These are phyloP conservation scores for Cyprinodon variegatus DNA, from an alignment of 2,113 vertebrate species.

Conservation along the genomic window DNA sequence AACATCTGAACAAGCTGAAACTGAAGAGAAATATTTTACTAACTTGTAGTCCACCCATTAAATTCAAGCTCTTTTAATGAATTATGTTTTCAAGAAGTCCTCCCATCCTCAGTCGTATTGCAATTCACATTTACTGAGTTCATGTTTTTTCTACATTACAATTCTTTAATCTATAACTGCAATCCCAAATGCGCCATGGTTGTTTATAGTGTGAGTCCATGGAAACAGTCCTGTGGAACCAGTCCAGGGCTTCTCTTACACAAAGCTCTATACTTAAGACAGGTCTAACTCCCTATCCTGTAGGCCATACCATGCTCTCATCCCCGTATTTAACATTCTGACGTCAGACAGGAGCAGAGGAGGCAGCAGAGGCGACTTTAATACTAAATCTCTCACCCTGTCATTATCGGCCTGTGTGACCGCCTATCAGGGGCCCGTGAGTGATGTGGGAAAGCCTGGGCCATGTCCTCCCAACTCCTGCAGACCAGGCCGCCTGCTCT, in stretches of 20 bases:
- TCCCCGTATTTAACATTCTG: slow-evolving; percentile 79
- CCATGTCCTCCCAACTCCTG: slow-evolving; percentile 73
- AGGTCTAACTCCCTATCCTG: slow-evolving; percentile 66
- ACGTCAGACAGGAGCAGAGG: slow-evolving; percentile 76
- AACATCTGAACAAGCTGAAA: slow-evolving; percentile 38
- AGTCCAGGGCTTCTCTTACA: slow-evolving; percentile 54
- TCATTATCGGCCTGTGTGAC: slow-evolving; percentile 81
- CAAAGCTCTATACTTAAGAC: slow-evolving; percentile 68
- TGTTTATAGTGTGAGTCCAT: slow-evolving; percentile 49
- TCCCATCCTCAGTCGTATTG: slow-evolving; percentile 33
- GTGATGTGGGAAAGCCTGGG: slow-evolving; percentile 82
- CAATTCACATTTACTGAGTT: slow-evolving; percentile 43
- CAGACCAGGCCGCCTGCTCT: slow-evolving; percentile 72
- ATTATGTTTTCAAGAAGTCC: slow-evolving; percentile 25
- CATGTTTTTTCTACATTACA: slow-evolving; percentile 50
- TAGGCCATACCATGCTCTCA: slow-evolving; percentile 74
- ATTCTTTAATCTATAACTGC: slow-evolving; percentile 50
- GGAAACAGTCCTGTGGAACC: slow-evolving; percentile 49
- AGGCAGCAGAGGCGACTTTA: slow-evolving; percentile 76
- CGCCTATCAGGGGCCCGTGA: slow-evolving; percentile 80
- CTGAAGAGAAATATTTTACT: slow-evolving; percentile 40
- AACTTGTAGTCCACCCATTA: slow-evolving; percentile 45
- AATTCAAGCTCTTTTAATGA: slow-evolving; percentile 54
- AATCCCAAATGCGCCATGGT: slow-evolving; percentile 38
- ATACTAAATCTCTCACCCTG: slow-evolving; percentile 81